phyloP scores from a whole-genome alignment of 64 coral and sea anemone genomes.

The Anthopleura sola region DNA sequence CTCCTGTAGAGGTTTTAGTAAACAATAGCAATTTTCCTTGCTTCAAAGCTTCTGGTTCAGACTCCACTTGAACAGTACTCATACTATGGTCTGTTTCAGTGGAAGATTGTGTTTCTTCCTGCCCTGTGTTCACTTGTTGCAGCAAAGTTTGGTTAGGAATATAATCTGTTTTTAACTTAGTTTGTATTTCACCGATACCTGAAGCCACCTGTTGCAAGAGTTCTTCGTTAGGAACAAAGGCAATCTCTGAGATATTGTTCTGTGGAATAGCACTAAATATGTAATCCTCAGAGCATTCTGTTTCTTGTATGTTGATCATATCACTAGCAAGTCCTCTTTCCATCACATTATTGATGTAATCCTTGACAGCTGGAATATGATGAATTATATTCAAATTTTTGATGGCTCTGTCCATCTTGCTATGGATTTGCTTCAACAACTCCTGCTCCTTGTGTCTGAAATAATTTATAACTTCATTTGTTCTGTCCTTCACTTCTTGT shows the following conservation, averaged over 20 bases:
- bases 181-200: too few relatives aligned
- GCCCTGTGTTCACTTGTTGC: not conserved
- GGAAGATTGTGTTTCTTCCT: not conserved
- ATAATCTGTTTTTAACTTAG: too few relatives aligned
- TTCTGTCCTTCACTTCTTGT: not conserved
- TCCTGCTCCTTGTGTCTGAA: not conserved
- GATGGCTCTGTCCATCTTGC: not conserved
- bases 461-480: not conserved
- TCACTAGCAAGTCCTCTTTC: not conserved
- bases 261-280: not conserved
- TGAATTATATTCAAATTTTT: not conserved
- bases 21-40: not conserved
- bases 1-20: constrained; percentile 4
- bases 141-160: not conserved
- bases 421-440: not conserved
- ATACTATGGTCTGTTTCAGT: not conserved
- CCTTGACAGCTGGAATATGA: not conserved
- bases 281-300: not conserved
- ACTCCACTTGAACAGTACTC: not conserved
- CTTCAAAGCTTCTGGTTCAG: not conserved
- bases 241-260: not conserved
- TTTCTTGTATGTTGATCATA: not conserved
- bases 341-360: not conserved
- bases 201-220: too few relatives aligned
- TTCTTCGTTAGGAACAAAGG: not conserved